Evolutionary conservation across 53 echinoderm and acorn worm genomes (phyloP).

Genomic region (Stichopus horrens): DNA sequence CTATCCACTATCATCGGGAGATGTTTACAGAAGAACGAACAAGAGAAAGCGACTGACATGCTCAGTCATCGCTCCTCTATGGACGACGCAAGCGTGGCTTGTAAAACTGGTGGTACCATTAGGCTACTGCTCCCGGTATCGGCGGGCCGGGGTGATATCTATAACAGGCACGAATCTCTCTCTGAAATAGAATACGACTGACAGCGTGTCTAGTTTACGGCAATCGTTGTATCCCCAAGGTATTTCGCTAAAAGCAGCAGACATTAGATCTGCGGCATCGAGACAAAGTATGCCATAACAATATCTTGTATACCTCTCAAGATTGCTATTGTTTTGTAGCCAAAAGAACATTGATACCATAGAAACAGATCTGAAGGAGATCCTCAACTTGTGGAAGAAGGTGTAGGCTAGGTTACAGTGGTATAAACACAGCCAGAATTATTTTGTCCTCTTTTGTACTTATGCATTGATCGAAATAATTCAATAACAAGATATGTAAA

Average conservation of each 20-base stretch:
- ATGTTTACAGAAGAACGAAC: constrained; percentile 45
- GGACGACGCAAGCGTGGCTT: constrained; percentile 29
- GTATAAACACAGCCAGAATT: constrained; percentile 49
- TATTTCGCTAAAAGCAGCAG: too few species aligned
- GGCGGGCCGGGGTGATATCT: constrained; percentile 8
- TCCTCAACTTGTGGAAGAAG: constrained; percentile 45
- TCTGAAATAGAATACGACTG: background rate
- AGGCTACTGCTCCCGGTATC: constrained; percentile 36
- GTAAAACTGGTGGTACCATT: constrained; percentile 50
- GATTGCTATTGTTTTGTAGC: constrained; percentile 48
- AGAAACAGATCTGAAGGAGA: constrained; percentile 25
- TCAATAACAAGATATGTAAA: constrained; percentile 38
- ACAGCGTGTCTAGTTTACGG: background rate
- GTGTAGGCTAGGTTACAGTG: constrained; percentile 62
- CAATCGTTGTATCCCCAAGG: too few species aligned
- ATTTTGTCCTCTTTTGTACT: constrained; percentile 45
- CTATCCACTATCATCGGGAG: constrained; percentile 55
- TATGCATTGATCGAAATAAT: constrained; percentile 18
- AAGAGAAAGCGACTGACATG: constrained; percentile 20
- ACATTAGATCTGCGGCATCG: background rate
- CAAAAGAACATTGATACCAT: constrained; percentile 51
- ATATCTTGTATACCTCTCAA: constrained; percentile 37
- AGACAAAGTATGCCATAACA: constrained; percentile 46
- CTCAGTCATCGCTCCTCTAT: background rate
- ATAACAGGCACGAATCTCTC: constrained; percentile 33